phyloP scores from a whole-genome alignment of 2,113 vertebrate genomes.

The Gobius niger region DNA sequence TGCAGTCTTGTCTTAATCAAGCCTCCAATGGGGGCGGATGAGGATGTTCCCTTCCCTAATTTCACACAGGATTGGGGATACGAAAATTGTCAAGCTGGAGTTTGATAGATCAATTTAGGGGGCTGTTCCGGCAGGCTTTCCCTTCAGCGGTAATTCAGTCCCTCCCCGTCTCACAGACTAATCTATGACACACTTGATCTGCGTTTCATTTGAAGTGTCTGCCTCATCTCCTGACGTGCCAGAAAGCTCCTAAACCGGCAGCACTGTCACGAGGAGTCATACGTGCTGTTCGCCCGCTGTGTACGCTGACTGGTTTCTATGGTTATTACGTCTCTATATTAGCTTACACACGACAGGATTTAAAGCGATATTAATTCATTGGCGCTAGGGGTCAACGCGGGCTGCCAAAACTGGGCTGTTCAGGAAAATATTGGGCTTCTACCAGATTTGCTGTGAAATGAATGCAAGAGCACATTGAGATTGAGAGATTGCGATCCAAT shows the following conservation, averaged over 20 bases:
- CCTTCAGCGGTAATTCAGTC: constrained; percentile 63
- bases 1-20: constrained; percentile 58
- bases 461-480: too few species aligned
- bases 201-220: constrained; percentile 74
- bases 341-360: constrained; percentile 30
- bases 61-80: constrained; percentile 60
- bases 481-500: too few species aligned
- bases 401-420: not conserved
- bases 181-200: constrained; percentile 73
- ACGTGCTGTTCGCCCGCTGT: constrained; percentile 58
- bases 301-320: constrained; percentile 55
- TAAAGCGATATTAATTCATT: constrained; percentile 32
- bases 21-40: constrained; percentile 57
- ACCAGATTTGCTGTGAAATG: too few species aligned
- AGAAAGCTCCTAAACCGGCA: constrained; percentile 39
- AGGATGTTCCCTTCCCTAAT: constrained; percentile 67
- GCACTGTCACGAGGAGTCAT: constrained; percentile 38
- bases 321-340: constrained; percentile 50
- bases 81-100: constrained; percentile 62
- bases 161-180: constrained; percentile 66
- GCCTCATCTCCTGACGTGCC: constrained; percentile 58
- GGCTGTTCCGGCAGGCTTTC: constrained; percentile 59
- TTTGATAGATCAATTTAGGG: constrained; percentile 78
- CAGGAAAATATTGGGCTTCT: too few species aligned
- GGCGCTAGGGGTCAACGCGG: constrained; percentile 18